Conservation (phyloP, 2,113 vertebrate genomes). For the Oostethus manadensis region DNA sequence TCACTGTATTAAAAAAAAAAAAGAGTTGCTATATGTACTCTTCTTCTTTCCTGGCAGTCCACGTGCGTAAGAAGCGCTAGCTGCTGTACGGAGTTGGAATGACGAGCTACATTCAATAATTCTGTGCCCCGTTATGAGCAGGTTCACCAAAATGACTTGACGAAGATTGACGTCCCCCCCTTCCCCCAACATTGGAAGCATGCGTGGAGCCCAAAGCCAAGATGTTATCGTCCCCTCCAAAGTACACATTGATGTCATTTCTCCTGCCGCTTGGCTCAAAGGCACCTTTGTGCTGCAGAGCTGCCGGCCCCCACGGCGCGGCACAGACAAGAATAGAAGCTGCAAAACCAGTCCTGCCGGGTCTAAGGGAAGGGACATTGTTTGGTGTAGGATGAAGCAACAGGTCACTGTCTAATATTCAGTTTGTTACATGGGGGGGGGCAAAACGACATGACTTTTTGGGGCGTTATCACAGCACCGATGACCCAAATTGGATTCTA, state of each 20-base stretch:
- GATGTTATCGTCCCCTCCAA: slow-evolving; percentile 54
- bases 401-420: slow-evolving; percentile 28
- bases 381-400: slow-evolving; percentile 50
- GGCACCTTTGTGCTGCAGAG: slow-evolving; percentile 60
- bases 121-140: no score
- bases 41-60: no score
- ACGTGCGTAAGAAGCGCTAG: no score
- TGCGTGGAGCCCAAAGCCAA: slow-evolving; percentile 16
- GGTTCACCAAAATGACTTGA: no score
- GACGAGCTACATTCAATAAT: no score
- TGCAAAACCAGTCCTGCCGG: slow-evolving; percentile 67
- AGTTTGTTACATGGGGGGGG: neutral
- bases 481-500: no score
- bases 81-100: no score
- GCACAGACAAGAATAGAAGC: slow-evolving; percentile 56
- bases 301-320: slow-evolving; percentile 40
- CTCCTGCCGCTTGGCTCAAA: slow-evolving; percentile 48
- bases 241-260: slow-evolving; percentile 48
- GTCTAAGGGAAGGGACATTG: slow-evolving; percentile 54
- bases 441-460: neutral
- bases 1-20: no score
- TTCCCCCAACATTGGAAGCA: slow-evolving; percentile 22
- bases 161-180: slow-evolving; percentile 1
- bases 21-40: no score
- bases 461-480: no score